Base-by-base conservation (phyloP, 2,113 vertebrate genomes). In the Python bivittatus region DNA sequence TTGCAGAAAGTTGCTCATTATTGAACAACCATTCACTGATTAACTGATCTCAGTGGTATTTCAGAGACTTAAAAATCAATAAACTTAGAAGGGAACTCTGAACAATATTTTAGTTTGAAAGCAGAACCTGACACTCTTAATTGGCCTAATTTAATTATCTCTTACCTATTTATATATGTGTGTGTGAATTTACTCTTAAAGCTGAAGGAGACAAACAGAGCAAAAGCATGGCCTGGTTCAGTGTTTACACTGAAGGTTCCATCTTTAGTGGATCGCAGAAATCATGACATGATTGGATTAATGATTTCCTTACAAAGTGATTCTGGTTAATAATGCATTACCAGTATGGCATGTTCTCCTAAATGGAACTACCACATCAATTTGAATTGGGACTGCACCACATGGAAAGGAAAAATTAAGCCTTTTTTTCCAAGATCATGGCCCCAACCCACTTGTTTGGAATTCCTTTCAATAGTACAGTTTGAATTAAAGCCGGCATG, bases 1-100 rank as follows among this genome's bases (percentile, higher is more conserved):
- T 23, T 90, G 54, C 60, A 93, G 84, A 58, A 4, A 8, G 33
- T 8, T 93, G 53, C 91, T 88, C 33, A 61, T 91, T 92, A 93
- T 61, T 85, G 88, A 92, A 88, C 38, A 92, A 44, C 60, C 20
- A 23, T 91, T 23, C 48, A 93, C 91, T 91, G 89, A 92, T 38
- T 48, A 72, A 17, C 54, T 38, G 33, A 83, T 56, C 56, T 48
- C 29, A 95, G 10, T 38, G 79, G 92, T 61, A 91, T 90, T 17
- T 68, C 38, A 85, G 91, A 90, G 53, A 91, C 27, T 53, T 91
- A 12, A 87, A 91, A 88, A 90, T 42, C 23, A 94, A 91, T 57
- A 10, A 84, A 85, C 1, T 88, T 91, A 33, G 0, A 0, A 58
- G 38, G 91, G 92, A 92, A 93, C 91, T 86, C 5, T 54, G 15